These are phyloP conservation scores for Chaunax sp. DNA, from an alignment of 2,797 vertebrate genomes.

Conservation along the genomic window DNA sequence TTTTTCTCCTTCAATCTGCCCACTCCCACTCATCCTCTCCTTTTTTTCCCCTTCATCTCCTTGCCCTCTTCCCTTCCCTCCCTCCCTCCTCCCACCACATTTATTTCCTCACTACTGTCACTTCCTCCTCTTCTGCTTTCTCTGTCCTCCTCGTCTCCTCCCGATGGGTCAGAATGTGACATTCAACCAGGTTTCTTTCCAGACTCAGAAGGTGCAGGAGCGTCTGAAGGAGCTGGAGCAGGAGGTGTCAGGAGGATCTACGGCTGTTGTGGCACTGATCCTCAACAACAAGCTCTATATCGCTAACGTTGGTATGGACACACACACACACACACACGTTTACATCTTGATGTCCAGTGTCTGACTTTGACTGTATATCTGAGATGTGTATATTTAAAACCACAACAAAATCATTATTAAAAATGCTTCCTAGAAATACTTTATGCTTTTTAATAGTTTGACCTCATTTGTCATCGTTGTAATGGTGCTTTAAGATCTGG, in stretches of 20 bases:
- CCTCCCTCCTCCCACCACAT: not conserved
- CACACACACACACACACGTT: not conserved
- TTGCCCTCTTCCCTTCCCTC: not conserved
- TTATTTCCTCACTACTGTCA: not conserved
- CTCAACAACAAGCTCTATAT: slow-evolving; percentile 95
- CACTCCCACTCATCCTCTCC: not conserved
- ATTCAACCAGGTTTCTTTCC: slow-evolving; percentile 89
- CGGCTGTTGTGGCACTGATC: slow-evolving; percentile 93
- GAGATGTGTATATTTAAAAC: not conserved
- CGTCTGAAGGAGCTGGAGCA: slow-evolving; percentile 91
- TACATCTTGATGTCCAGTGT: not conserved
- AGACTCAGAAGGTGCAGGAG: slow-evolving; percentile 94
- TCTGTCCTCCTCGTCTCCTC: not conserved
- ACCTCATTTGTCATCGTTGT: not conserved
- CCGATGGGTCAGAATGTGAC: slow-evolving; percentile 79
- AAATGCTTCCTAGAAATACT: too few relatives aligned
- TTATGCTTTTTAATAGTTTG: not conserved
- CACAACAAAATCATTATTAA: too few relatives aligned
- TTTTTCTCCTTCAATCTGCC: not conserved
- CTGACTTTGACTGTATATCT: too few relatives aligned
- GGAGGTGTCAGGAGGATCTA: slow-evolving; percentile 95
- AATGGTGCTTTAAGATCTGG: not conserved
- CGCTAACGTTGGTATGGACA: slow-evolving; percentile 91
- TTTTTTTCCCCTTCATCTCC: not conserved
- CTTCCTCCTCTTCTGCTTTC: too few relatives aligned